phyloP scores from a whole-genome alignment of 2,888 invertebrate species.

The Onchidella celtica region DNA sequence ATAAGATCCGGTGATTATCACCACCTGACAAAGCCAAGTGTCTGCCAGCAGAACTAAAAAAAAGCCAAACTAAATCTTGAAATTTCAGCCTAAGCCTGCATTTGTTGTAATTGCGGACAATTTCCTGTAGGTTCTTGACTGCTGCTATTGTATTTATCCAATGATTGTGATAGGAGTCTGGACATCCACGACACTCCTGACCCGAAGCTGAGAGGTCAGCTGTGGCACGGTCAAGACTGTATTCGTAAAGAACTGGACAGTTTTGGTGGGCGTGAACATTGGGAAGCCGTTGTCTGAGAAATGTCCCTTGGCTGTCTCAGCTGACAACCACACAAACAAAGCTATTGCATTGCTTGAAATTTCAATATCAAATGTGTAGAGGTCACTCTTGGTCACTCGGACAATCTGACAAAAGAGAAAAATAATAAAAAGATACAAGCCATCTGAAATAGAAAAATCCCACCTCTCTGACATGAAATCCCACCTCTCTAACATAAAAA shows the following conservation, averaged over 20 bases:
- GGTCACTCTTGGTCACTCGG: conserved; percentile 54
- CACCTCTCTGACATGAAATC: too few species aligned
- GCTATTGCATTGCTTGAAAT: conserved; percentile 70
- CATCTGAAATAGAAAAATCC: background rate
- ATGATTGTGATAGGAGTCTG: background rate
- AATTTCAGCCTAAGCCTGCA: too few species aligned
- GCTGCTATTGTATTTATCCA: background rate
- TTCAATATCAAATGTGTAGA: conserved; percentile 56
- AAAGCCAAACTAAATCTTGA: too few species aligned
- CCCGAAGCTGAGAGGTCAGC: conserved; percentile 56
- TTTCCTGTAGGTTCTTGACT: too few species aligned
- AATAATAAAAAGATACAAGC: background rate
- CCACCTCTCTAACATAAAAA: too few species aligned
- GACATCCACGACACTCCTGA: conserved; percentile 66
- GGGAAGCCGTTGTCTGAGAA: conserved; percentile 90
- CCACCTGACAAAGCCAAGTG: too few species aligned
- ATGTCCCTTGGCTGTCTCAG: conserved; percentile 81
- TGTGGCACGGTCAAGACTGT: conserved; percentile 51
- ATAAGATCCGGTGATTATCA: too few species aligned
- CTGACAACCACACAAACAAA: conserved; percentile 79
- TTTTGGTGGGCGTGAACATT: conserved; percentile 71
- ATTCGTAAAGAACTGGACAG: conserved; percentile 66
- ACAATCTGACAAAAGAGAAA: conserved; percentile 59
- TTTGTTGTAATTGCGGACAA: too few species aligned
- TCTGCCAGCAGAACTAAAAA: too few species aligned